These are phyloP conservation scores for Grammomys dolichurus DNA, from an alignment of 2,113 vertebrate genomes.

Conservation along the genomic window DNA sequence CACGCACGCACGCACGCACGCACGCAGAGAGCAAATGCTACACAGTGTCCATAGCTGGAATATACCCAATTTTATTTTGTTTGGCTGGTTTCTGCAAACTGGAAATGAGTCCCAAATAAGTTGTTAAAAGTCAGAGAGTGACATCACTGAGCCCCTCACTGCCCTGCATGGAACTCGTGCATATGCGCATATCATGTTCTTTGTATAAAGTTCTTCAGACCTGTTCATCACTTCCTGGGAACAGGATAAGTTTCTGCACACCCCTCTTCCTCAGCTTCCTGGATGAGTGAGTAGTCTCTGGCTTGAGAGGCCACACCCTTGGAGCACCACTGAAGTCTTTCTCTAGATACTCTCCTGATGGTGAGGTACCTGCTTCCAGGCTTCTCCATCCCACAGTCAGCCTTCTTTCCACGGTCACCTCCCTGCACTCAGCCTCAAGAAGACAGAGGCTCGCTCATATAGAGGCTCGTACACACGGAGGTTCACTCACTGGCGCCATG, in stretches of 20 bases:
- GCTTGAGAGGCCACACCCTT: not conserved
- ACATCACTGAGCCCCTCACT: rapidly evolving
- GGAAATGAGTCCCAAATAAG: not conserved
- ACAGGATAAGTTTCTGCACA: too few relatives aligned
- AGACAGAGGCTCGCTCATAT: not conserved
- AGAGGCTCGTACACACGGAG: too few relatives aligned
- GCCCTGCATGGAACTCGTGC: too few relatives aligned
- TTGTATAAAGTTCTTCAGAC: not conserved
- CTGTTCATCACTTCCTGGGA: not conserved
- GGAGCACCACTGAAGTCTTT: rapidly evolving
- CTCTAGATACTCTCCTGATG: not conserved
- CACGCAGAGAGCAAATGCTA: not conserved
- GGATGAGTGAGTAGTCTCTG: not conserved
- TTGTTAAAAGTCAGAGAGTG: not conserved
- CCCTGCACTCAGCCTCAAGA: rapidly evolving
- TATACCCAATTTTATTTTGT: not conserved
- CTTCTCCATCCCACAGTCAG: rapidly evolving
- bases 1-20: too few relatives aligned
- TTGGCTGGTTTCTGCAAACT: not conserved
- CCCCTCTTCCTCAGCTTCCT: too few relatives aligned
- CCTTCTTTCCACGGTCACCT: rapidly evolving
- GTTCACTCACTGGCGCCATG: rapidly evolving
- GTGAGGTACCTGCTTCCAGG: not conserved
- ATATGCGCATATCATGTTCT: not conserved
- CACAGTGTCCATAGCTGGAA: not conserved